These are phyloP conservation scores for Therioaphis trifolii DNA, from an alignment of 2,888 invertebrate species.

Conservation along the genomic window DNA sequence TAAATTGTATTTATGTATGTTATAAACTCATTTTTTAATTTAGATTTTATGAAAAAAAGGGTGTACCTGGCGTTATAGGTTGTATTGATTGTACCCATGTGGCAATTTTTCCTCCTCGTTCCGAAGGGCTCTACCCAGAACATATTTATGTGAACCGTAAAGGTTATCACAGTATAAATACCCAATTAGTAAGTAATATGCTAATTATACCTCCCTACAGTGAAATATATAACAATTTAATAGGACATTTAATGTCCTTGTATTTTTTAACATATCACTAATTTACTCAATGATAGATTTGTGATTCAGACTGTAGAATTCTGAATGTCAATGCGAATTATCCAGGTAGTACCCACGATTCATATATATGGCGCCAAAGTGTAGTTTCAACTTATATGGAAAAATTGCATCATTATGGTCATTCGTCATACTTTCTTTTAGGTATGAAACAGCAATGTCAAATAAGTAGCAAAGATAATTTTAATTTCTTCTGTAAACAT, in stretches of 20 bases:
- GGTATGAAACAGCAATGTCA: no score
- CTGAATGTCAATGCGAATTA: neutral
- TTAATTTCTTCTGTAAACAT: neutral
- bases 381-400: neutral
- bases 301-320: neutral
- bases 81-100: neutral
- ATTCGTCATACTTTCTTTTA: neutral
- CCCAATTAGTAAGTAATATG: slow-evolving; percentile 6
- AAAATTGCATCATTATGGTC: neutral
- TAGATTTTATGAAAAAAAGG: neutral
- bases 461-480: neutral
- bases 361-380: slow-evolving; percentile 4
- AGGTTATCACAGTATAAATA: slow-evolving; percentile 7
- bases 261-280: no score
- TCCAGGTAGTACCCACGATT: neutral
- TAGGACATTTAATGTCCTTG: no score
- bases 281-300: no score
- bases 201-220: slow-evolving; percentile 9
- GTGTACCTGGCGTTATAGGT: neutral
- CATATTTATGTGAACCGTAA: neutral
- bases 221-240: no score
- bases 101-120: slow-evolving; percentile 17
- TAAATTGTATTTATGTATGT: neutral
- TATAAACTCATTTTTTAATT: neutral
- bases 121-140: neutral